These are phyloP conservation scores for Reticulitermes speratus DNA, from an alignment of 1,140 invertebrate species.

Conservation along the genomic window DNA sequence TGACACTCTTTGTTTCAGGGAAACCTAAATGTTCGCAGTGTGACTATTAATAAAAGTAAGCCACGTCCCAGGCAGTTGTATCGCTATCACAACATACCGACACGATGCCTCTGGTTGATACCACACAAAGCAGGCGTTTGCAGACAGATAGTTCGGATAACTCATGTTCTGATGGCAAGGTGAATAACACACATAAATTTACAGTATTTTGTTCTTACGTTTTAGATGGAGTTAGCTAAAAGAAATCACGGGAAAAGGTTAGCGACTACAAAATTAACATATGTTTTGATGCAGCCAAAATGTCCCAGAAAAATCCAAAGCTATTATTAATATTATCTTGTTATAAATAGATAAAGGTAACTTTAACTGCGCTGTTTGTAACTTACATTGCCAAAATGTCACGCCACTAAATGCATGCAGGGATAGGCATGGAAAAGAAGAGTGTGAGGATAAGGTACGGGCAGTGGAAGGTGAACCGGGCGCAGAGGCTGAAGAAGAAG, in stretches of 20 bases:
- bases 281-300: neutral
- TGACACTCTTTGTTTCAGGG: neutral
- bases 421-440: neutral
- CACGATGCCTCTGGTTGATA: neutral
- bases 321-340: constrained; percentile 23
- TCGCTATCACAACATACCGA: neutral
- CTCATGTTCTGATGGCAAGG: constrained; percentile 13
- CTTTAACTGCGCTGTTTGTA: neutral
- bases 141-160: neutral
- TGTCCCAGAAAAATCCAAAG: neutral
- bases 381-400: neutral
- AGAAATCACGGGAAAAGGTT: neutral
- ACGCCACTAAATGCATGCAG: neutral
- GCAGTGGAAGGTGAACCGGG: neutral
- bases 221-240: neutral
- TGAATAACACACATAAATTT: too few relatives aligned
- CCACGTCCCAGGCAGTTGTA: neutral
- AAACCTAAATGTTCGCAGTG: neutral
- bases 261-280: neutral
- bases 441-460: neutral
- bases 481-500: neutral
- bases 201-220: neutral
- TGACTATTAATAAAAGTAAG: neutral
- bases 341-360: constrained; percentile 24
- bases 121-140: neutral